Evolutionary conservation across 2,888 invertebrate genomes (phyloP).

Genomic region (Yponomeuta sedellus): DNA sequence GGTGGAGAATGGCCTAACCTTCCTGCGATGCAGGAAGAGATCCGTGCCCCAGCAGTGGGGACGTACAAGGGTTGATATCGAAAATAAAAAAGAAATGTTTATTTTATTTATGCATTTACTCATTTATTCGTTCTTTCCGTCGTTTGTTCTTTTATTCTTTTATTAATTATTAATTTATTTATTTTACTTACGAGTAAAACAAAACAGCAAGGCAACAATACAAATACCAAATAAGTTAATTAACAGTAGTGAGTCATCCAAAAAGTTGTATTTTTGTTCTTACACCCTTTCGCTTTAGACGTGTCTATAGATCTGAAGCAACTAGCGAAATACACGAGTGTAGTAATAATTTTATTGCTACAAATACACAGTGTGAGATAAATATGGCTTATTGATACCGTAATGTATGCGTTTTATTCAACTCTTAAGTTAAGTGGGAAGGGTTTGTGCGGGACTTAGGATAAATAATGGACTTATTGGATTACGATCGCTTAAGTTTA

Average conservation of each 20-base stretch:
- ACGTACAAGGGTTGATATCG: too few relatives aligned
- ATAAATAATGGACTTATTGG: conserved; percentile 6
- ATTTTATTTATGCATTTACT: too few relatives aligned
- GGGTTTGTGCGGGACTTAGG: background rate
- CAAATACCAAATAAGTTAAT: too few relatives aligned
- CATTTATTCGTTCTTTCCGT: too few relatives aligned
- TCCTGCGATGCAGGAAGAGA: too few relatives aligned
- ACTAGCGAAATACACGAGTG: background rate
- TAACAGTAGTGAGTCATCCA: background rate
- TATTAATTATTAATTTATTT: too few relatives aligned
- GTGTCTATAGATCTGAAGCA: conserved; percentile 33
- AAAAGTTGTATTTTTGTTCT: background rate
- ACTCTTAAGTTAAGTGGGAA: background rate
- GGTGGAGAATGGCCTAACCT: too few relatives aligned
- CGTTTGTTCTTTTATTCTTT: too few relatives aligned
- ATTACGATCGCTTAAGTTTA: background rate
- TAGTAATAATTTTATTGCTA: background rate
- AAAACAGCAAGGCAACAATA: too few relatives aligned
- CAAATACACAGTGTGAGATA: conserved; percentile 12
- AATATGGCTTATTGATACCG: conserved; percentile 12
- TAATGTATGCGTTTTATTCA: conserved; percentile 10
- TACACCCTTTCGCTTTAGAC: background rate
- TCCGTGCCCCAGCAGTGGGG: too few relatives aligned
- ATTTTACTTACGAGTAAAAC: too few relatives aligned
- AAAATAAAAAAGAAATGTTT: too few relatives aligned